Conservation (phyloP, 2,888 invertebrate species). For the Palloptera scutellata region DNA sequence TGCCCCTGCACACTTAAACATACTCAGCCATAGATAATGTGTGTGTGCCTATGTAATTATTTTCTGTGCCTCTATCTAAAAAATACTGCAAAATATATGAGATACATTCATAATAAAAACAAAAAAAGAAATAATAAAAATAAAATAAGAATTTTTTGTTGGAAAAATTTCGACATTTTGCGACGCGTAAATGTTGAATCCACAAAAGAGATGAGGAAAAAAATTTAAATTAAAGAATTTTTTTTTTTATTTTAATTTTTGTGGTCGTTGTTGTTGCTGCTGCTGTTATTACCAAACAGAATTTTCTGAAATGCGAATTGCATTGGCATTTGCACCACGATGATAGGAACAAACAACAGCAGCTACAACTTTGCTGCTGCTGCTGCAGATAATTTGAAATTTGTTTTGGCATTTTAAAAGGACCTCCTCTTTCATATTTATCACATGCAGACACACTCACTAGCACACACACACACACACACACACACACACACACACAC, state of each 20-base stretch:
- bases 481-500: slow-evolving; percentile 8
- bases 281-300: slow-evolving; percentile 15
- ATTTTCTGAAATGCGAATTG: slow-evolving; percentile 18
- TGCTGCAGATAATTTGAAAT: not conserved
- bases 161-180: slow-evolving; percentile 19
- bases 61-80: slow-evolving; percentile 15
- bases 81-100: slow-evolving; percentile 10
- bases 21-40: not conserved
- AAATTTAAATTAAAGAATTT: slow-evolving; percentile 38
- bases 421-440: slow-evolving; percentile 33
- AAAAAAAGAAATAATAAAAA: slow-evolving; percentile 14
- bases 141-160: slow-evolving; percentile 24
- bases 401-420: slow-evolving; percentile 24
- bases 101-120: not conserved
- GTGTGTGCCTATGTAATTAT: not conserved
- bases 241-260: slow-evolving; percentile 27
- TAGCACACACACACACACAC: slow-evolving; percentile 28
- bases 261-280: not conserved
- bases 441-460: slow-evolving; percentile 29
- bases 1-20: not conserved
- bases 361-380: not conserved
- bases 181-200: slow-evolving; percentile 11
- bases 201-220: slow-evolving; percentile 15
- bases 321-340: slow-evolving; percentile 26
- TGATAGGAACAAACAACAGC: not conserved